These are phyloP conservation scores for Bufotes viridis DNA, from an alignment of 2,797 vertebrate species.

Conservation along the genomic window DNA sequence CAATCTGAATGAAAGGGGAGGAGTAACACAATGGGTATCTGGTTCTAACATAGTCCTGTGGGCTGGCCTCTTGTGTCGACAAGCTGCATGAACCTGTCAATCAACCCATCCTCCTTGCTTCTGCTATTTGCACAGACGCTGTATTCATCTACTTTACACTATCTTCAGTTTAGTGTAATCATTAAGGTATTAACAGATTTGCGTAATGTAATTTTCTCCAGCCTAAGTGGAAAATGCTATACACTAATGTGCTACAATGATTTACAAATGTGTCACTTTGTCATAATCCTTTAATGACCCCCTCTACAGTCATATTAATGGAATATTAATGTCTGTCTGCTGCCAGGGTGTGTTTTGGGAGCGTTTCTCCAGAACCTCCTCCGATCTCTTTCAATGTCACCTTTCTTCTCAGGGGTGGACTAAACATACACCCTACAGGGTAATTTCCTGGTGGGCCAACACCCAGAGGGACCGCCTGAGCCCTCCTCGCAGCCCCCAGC, in stretches of 20 bases:
- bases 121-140: too few species aligned
- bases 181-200: constrained; percentile 51
- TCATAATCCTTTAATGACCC: constrained; percentile 39
- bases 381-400: background rate
- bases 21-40: too few species aligned
- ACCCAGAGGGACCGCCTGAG: too few species aligned
- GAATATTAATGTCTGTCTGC: background rate
- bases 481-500: too few species aligned
- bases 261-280: constrained; percentile 38
- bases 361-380: background rate
- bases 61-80: too few species aligned
- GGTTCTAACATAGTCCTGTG: too few species aligned
- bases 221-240: background rate
- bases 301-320: background rate
- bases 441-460: too few species aligned
- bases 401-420: background rate
- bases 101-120: too few species aligned
- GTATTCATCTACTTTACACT: background rate
- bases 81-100: too few species aligned
- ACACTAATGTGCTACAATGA: constrained; percentile 31
- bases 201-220: constrained; percentile 38
- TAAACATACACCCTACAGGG: too few species aligned
- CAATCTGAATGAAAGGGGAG: too few species aligned
- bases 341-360: background rate
- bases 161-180: constrained; percentile 8